Evolutionary conservation across 2,888 invertebrate genomes (phyloP), one percentile per base, ranked within the genome.

Genomic region (Tetanocera ferruginea): DNA sequence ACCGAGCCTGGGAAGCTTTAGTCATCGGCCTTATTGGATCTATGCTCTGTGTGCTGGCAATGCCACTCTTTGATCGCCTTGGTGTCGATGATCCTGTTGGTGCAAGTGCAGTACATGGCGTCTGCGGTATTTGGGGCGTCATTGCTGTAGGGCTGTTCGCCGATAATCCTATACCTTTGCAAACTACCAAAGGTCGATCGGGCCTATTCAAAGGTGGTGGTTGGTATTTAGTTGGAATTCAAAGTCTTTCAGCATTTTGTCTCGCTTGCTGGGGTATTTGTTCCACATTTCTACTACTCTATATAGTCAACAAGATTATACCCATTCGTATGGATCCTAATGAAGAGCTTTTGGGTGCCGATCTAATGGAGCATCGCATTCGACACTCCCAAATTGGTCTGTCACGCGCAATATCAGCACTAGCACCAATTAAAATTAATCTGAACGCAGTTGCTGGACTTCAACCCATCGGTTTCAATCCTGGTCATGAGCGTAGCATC

Each of bases 111-210:
- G 97, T 97, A 1, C 97, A 97, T 86, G 97, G 97, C 82, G 91
- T 93, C n/a, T 92, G 93, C 72, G 94, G 94, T 0, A 91, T 94
- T 74, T 94, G 94, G 94, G 94, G 83, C 9, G 85, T 85, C 0
- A 17, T 85, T n/a, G 95, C 97, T 0, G 96, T 97, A 0, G 97
- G 98, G 0, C 90, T 98, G 0, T 97, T 98, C 86, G 97, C 97
- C 11, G 94, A 96, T 77, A 93, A 96, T 87, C 97, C 97, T 0
- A 90, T 93, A 76, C 95, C 97, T 0, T 91, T 97, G 87, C 92
- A 93, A 62, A 95, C 97, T 0, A 97, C 97, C 0, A 93, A 92
- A 76, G 95, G 95, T 14, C 91, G 95, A 83, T 93, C 92, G 28
- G 96, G 95, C 17, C 86, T 95, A 0, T 92, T 95, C 79, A 95